Evolutionary conservation across 2,888 invertebrate genomes (phyloP).

Genomic region (Alviniconcha strummeri): DNA sequence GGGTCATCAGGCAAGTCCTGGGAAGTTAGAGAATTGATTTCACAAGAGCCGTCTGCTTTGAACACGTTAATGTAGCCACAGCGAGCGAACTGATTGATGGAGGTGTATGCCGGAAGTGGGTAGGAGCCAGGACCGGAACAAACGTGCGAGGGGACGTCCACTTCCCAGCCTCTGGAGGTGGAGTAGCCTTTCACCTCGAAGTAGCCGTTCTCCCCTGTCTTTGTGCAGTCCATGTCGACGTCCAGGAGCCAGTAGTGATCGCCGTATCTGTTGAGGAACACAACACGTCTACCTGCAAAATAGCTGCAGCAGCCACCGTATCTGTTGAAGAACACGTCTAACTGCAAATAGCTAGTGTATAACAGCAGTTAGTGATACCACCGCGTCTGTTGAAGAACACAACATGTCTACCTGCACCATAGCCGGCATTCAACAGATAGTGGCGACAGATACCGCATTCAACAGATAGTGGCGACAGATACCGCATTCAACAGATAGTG

Average conservation of each 20-base stretch:
- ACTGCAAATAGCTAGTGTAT: too few relatives aligned
- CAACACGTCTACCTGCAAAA: neutral
- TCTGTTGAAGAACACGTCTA: too few relatives aligned
- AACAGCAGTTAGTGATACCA: conserved; percentile 70
- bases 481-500: too few relatives aligned
- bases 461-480: too few relatives aligned
- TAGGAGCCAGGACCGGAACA: conserved; percentile 60
- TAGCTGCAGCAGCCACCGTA: too few relatives aligned
- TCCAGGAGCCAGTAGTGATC: conserved; percentile 72
- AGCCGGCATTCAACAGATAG: too few relatives aligned
- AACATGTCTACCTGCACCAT: neutral
- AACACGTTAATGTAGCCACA: conserved; percentile 71
- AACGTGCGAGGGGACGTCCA: conserved; percentile 51
- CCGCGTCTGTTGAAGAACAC: conserved; percentile 53
- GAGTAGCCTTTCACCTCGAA: conserved; percentile 69
- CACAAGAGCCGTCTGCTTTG: conserved; percentile 51
- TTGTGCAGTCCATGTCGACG: conserved; percentile 69
- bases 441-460: too few relatives aligned
- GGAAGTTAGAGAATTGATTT: conserved; percentile 37
- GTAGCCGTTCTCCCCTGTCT: conserved; percentile 69
- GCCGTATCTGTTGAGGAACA: conserved; percentile 54
- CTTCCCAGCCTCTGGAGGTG: conserved; percentile 49
- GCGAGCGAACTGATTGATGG: conserved; percentile 68
- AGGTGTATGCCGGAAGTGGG: conserved; percentile 43
- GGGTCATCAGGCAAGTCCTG: too few relatives aligned